phyloP scores from a whole-genome alignment of 2,888 invertebrate genomes.

The Sinohyriopsis cumingii region DNA sequence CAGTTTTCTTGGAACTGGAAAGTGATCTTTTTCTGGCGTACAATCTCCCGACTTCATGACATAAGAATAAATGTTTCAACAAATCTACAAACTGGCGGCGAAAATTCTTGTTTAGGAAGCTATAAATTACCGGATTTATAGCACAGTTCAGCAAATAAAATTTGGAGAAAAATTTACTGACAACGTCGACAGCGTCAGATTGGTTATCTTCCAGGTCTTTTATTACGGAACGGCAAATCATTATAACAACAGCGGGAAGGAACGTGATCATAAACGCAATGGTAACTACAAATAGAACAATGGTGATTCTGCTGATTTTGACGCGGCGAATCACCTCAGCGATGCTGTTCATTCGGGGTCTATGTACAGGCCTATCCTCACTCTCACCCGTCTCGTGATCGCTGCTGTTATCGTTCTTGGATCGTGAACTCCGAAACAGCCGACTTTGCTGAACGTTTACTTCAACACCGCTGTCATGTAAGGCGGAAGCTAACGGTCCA shows the following conservation, averaged over 20 bases:
- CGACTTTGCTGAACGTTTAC: too few relatives aligned
- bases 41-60: too few relatives aligned
- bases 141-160: conserved; percentile 23
- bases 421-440: too few relatives aligned
- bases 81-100: conserved; percentile 11
- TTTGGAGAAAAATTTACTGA: conserved; percentile 20
- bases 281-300: conserved; percentile 23
- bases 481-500: neutral
- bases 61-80: neutral
- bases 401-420: too few relatives aligned
- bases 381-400: too few relatives aligned
- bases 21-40: too few relatives aligned
- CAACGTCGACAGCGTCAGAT: conserved; percentile 10
- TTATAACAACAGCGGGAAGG: conserved; percentile 18
- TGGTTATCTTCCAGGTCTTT: conserved; percentile 7
- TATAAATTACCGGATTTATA: conserved; percentile 27
- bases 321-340: conserved; percentile 12
- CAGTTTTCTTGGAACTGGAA: too few relatives aligned
- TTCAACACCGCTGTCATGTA: too few relatives aligned
- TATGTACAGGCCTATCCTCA: neutral
- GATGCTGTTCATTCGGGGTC: conserved; percentile 6
- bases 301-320: conserved; percentile 15
- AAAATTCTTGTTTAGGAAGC: conserved; percentile 25
- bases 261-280: conserved; percentile 21
- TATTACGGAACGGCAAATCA: conserved; percentile 11